Conservation (phyloP, 2,888 invertebrate species). For the Choristoneura rosaceana region DNA sequence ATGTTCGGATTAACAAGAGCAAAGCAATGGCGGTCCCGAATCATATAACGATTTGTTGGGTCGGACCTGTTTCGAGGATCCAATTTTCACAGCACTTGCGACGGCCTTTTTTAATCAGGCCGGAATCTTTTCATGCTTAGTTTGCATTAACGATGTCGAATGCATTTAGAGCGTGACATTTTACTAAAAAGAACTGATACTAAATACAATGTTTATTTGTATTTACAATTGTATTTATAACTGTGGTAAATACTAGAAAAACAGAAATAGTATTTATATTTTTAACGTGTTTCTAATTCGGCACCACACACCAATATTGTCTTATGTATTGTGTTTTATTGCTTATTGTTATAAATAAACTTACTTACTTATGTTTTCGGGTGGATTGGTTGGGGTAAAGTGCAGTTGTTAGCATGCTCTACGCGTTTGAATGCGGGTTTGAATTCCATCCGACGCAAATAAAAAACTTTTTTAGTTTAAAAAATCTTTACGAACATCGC, state of each 20-base stretch:
- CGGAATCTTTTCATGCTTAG: constrained; percentile 56
- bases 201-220: not conserved
- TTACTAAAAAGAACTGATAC: not conserved
- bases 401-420: too few species aligned
- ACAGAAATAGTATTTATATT: too few species aligned
- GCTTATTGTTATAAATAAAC: too few species aligned
- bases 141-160: constrained; percentile 58
- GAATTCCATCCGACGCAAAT: too few species aligned
- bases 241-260: too few species aligned
- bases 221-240: not conserved
- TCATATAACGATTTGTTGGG: constrained; percentile 61
- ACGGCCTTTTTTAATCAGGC: constrained; percentile 62
- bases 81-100: constrained; percentile 59
- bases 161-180: not conserved
- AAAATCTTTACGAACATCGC: too few species aligned
- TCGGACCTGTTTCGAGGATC: constrained; percentile 58
- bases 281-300: too few species aligned
- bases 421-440: not conserved
- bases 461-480: too few species aligned
- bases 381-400: too few species aligned
- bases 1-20: constrained; percentile 42
- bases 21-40: constrained; percentile 46
- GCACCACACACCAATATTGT: too few species aligned
- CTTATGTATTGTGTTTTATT: too few species aligned
- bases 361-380: too few species aligned